These are phyloP conservation scores for Oreamnos americanus DNA, from an alignment of 2,113 vertebrate species.

Conservation along the genomic window DNA sequence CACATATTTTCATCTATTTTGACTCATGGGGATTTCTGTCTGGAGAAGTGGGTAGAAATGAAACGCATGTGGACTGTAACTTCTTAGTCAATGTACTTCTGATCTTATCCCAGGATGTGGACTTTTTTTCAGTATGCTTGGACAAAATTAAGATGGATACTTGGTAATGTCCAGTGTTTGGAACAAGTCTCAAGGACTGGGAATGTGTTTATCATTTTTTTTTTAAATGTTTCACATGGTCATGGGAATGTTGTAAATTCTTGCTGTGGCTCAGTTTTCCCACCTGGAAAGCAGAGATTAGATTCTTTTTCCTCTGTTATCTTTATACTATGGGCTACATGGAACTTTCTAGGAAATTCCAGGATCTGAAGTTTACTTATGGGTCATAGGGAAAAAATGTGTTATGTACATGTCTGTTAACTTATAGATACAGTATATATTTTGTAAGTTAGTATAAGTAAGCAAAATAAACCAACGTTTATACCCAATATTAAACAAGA, in stretches of 20 bases:
- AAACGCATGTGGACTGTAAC: conserved; percentile 9
- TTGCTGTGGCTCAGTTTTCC: conserved; percentile 23
- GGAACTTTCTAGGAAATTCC: not conserved
- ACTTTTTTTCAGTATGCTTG: conserved; percentile 7
- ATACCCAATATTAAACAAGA: conserved; percentile 36
- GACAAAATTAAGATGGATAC: not conserved
- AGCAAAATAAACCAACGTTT: conserved; percentile 36
- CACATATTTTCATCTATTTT: not conserved
- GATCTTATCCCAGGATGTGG: conserved; percentile 21
- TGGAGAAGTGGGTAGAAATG: not conserved
- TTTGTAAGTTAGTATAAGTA: conserved; percentile 1
- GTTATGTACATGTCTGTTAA: not conserved
- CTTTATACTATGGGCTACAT: not conserved
- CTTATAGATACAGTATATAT: not conserved
- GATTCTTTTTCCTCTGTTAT: not conserved
- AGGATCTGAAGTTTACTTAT: conserved; percentile 5
- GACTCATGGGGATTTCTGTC: not conserved
- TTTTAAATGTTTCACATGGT: not conserved
- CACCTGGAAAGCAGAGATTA: conserved; percentile 16
- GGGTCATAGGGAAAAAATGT: not conserved
- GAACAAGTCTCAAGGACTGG: conserved; percentile 26
- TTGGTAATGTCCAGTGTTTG: conserved; percentile 33
- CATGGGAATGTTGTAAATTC: conserved; percentile 10
- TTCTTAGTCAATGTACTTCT: not conserved
- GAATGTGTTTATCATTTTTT: conserved; percentile 6